Conservation (phyloP, 2,113 vertebrate genomes). For the Phainopepla nitens region DNA sequence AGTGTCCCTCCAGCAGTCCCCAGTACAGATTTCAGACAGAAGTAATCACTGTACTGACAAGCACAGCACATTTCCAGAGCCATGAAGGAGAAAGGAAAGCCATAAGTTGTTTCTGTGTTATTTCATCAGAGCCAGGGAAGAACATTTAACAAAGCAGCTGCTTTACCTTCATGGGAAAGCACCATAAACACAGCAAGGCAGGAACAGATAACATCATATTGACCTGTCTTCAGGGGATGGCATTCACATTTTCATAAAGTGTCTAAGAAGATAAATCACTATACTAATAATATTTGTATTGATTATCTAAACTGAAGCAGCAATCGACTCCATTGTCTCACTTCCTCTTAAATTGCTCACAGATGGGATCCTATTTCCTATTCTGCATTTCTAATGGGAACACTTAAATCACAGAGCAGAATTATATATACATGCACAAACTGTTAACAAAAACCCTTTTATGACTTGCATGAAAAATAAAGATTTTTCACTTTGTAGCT, state of each 20-base stretch:
- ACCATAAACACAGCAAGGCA: neutral
- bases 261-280: conserved; percentile 71
- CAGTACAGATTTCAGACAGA: neutral
- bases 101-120: neutral
- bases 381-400: conserved; percentile 72
- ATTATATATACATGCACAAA: conserved; percentile 22
- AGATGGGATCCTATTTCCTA: conserved; percentile 74
- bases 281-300: conserved; percentile 80
- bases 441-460: conserved; percentile 41
- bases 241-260: conserved; percentile 47
- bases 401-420: conserved; percentile 53
- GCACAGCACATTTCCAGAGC: accelerated
- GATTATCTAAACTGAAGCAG: conserved; percentile 76
- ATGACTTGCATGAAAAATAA: conserved; percentile 32
- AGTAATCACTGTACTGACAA: neutral
- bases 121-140: neutral
- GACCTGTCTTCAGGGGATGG: conserved; percentile 38
- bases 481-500: conserved; percentile 35
- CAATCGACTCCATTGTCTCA: conserved; percentile 73
- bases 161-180: neutral
- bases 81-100: neutral
- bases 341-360: conserved; percentile 74
- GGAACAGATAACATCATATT: conserved; percentile 32
- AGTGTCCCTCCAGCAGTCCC: neutral
- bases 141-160: conserved; percentile 30